Evolutionary conservation across 2,113 vertebrate genomes (phyloP), one percentile per base, ranked within the genome.

Genomic region (Oryzias celebensis): DNA sequence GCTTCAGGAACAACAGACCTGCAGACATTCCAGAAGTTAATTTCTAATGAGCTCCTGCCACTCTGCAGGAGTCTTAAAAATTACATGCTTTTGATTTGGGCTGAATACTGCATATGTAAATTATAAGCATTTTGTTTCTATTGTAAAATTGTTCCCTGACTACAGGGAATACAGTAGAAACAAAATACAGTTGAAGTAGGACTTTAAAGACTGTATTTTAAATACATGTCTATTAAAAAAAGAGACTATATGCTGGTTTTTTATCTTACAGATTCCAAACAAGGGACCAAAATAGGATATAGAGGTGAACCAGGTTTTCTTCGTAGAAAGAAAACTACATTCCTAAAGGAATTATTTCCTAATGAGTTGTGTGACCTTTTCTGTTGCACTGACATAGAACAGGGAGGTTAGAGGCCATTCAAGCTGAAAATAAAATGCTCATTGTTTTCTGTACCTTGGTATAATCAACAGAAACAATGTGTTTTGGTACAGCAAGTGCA

Each of bases 261-360:
- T 69, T 20, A 83, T 66, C 50, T 52, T 58, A 59, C 48, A 60
- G 42, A 68, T 62, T 31, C 62, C 70, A 77, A 81, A 67, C 58
- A 72, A 54, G 73, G 65, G 52, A 62, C 55, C 55, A 54, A 50
- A 77, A 65, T 59, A 50, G 65, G 55, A 79, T 52, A 52, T 28
- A 68, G 23, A 59, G 43, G 20, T 56, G 47, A 18, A 62, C 52
- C 31, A 73, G 43, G 69, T 72, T 82, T 82, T 17, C 17, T 73
- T 79, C 62, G 64, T 68, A 72, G 48, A 69, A 82, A 81, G 54
- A 58, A 80, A 61, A 58, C 49, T 80, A 59, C 82, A 82, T 77
- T 79, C 78, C 72, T 60, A 62, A 44, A 65, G 58, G 70, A 65
- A 84, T 87, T 76, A 86, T 41, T 17, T 58, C 22, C 26, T 79